Evolutionary conservation across 2,888 invertebrate species (phyloP), one percentile per base, ranked within the genome.

Genomic region (Dorcus parallelipipedus): DNA sequence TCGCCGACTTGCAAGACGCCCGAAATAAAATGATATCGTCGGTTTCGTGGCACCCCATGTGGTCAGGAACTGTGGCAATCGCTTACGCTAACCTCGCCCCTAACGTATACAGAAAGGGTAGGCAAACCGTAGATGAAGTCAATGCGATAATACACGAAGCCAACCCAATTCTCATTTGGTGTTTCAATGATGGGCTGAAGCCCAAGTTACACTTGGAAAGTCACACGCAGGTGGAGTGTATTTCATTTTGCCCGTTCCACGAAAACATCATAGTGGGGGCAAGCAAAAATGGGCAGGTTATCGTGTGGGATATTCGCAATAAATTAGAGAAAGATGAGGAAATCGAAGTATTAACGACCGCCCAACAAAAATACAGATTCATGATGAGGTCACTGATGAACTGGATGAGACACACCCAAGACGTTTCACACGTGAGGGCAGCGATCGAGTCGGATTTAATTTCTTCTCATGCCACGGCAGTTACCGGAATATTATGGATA

Each of bases 141-240:
- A 45, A 58, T 9, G 63, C 63, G 67, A 82, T 85, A 1, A 82
- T 85, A 0, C 82, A 87, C 54, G 84, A 84, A 3, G 73, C 83
- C 2, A 87, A 89, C 73, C 84, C 86, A 0, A 86, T 90, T 1
- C 78, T 90, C 60, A 81, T 91, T 64, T 91, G 91, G 91, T 88
- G 89, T 64, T 87, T 90, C 62, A 80, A 82, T 33, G 90, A 91
- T 66, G 85, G 84, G 54, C 76, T 91, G 2, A 78, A 83, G 26
- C 89, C 89, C 17, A 90, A 88, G 77, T 75, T 91, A 45, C 83
- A 86, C 66, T 81, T 91, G 54, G 84, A 89, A 72, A 80, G 86
- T 3, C 83, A 86, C 0, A 80, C 88, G 42, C 88, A 89, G 76
- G 84, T 90, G 0, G 84, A 84, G 39, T 75, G 80, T 0, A 73